Conservation (phyloP, 2,797 vertebrate genomes). For the Limnodromus scolopaceus region DNA sequence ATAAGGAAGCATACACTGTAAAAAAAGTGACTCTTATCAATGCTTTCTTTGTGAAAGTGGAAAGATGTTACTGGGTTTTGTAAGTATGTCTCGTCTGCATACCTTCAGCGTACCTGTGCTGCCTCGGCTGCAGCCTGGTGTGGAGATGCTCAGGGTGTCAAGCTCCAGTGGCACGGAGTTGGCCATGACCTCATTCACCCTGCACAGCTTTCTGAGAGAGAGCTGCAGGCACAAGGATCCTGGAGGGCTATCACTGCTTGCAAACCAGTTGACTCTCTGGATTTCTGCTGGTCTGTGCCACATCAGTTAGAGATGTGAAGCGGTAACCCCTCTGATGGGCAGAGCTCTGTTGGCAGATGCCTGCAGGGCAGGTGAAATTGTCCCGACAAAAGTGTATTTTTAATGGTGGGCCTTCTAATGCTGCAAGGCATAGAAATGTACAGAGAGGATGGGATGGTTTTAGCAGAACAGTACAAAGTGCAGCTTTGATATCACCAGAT, state of each 20-base stretch:
- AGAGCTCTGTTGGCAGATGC: neutral
- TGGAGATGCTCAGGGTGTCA: neutral
- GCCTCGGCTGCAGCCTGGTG: accelerated
- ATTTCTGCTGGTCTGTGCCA: neutral
- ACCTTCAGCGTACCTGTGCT: neutral
- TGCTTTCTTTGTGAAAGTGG: neutral
- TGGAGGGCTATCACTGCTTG: neutral
- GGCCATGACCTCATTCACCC: neutral
- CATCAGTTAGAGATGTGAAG: accelerated
- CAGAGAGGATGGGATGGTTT: neutral
- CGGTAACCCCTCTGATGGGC: accelerated
- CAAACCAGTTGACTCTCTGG: neutral
- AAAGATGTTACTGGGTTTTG: neutral
- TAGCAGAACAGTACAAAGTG: neutral
- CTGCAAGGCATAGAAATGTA: neutral
- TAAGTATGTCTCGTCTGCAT: neutral
- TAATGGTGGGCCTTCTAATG: neutral
- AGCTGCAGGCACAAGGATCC: neutral
- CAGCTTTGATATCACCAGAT: neutral
- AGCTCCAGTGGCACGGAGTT: neutral
- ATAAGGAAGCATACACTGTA: neutral
- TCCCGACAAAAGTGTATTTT: neutral
- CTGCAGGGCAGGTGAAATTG: neutral
- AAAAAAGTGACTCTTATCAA: neutral
- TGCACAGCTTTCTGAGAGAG: neutral